Conservation (phyloP, 1,140 invertebrate genomes). For the Ostrea edulis region DNA sequence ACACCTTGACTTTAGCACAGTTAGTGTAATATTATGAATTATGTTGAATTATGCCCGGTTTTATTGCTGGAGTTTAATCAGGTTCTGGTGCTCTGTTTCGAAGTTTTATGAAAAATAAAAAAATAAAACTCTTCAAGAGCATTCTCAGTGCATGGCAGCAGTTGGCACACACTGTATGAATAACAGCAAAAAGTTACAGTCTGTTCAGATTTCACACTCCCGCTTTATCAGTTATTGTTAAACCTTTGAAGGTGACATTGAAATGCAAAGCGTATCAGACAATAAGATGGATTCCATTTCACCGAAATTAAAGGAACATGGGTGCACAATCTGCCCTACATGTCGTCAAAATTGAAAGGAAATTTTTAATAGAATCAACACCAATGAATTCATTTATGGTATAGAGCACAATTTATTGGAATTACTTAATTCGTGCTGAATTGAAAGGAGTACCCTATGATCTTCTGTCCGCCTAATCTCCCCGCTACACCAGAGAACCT, state of each 20-base stretch:
- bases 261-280: neutral
- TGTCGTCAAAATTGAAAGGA: neutral
- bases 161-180: neutral
- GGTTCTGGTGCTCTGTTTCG: neutral
- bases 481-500: neutral
- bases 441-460: neutral
- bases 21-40: neutral
- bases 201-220: neutral
- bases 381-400: neutral
- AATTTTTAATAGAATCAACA: neutral
- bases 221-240: neutral
- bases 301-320: neutral
- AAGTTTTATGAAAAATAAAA: no score
- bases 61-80: neutral
- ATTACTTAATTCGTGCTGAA: neutral
- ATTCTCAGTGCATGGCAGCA: neutral
- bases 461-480: neutral
- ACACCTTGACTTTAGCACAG: neutral
- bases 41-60: neutral
- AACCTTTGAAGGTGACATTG: conserved; percentile 10
- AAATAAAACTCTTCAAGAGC: no score
- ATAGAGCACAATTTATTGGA: neutral
- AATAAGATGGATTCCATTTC: neutral
- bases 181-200: neutral
- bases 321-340: neutral